These are phyloP conservation scores for Troilus luridus DNA, from an alignment of 2,888 invertebrate species.

Conservation along the genomic window DNA sequence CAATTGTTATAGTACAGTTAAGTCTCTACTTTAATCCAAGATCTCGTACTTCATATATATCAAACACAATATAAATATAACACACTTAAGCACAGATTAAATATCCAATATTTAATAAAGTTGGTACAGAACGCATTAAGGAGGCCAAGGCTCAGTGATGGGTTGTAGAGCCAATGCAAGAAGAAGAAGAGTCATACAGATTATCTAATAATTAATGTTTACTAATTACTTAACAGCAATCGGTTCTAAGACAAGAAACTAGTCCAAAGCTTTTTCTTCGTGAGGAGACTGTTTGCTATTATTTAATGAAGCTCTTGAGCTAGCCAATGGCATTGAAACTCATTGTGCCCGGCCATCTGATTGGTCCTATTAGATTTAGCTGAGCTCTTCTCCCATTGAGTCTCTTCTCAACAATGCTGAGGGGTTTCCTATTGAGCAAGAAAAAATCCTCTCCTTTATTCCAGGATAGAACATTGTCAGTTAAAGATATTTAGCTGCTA, in stretches of 20 bases:
- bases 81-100: no score
- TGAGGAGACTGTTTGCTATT: neutral
- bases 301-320: conserved; percentile 29
- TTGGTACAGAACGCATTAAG: no score
- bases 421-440: conserved; percentile 40
- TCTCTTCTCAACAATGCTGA: conserved; percentile 25
- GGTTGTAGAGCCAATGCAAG: no score
- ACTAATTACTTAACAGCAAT: neutral
- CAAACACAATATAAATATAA: no score
- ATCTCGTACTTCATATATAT: no score
- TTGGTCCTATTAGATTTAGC: conserved; percentile 48
- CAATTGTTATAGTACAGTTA: no score
- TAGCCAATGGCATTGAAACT: neutral
- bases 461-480: neutral
- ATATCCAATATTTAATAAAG: no score
- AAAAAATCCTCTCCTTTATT: neutral
- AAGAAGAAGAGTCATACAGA: no score
- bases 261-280: neutral
- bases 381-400: conserved; percentile 11
- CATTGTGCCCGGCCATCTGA: conserved; percentile 16
- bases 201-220: neutral
- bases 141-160: no score
- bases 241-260: neutral
- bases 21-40: no score
- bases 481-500: neutral